These are phyloP conservation scores for Verasper variegatus DNA, from an alignment of 2,113 vertebrate genomes.

Conservation along the genomic window DNA sequence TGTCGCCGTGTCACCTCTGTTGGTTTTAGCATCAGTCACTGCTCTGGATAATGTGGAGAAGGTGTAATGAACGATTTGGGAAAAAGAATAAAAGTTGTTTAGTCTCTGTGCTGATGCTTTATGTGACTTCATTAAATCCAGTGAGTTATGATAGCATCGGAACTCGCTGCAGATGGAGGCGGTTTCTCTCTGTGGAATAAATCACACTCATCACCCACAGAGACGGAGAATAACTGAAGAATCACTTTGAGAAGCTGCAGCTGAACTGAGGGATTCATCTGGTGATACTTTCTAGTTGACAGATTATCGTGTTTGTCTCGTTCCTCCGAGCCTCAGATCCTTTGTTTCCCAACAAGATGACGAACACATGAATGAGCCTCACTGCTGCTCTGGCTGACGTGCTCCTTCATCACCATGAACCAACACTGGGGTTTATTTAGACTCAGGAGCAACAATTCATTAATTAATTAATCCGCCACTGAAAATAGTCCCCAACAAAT, in stretches of 20 bases:
- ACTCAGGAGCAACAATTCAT: too few relatives aligned
- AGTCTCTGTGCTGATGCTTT: not conserved
- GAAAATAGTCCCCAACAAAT: not conserved
- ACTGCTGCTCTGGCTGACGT: too few relatives aligned
- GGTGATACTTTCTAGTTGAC: not conserved
- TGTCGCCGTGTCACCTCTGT: conserved; percentile 2
- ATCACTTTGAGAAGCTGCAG: not conserved
- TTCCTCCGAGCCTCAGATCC: not conserved
- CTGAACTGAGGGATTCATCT: not conserved
- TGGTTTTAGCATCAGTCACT: not conserved
- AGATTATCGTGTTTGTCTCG: not conserved
- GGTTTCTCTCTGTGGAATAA: not conserved
- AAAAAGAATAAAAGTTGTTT: not conserved
- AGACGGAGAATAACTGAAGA: not conserved
- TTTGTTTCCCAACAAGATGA: not conserved
- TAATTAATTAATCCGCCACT: too few relatives aligned
- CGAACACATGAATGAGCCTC: too few relatives aligned
- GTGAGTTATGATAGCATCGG: not conserved
- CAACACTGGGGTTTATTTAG: too few relatives aligned
- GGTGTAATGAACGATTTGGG: not conserved
- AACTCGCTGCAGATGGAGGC: too few relatives aligned
- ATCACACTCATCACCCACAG: not conserved
- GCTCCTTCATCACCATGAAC: too few relatives aligned
- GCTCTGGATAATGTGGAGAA: not conserved
- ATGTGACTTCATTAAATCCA: not conserved